A percentile compares a stretch with the other conserved stretches of the same genome.
phyloP scores from a whole-genome alignment of 2,113 vertebrate species.

The Chunga burmeisteri region DNA sequence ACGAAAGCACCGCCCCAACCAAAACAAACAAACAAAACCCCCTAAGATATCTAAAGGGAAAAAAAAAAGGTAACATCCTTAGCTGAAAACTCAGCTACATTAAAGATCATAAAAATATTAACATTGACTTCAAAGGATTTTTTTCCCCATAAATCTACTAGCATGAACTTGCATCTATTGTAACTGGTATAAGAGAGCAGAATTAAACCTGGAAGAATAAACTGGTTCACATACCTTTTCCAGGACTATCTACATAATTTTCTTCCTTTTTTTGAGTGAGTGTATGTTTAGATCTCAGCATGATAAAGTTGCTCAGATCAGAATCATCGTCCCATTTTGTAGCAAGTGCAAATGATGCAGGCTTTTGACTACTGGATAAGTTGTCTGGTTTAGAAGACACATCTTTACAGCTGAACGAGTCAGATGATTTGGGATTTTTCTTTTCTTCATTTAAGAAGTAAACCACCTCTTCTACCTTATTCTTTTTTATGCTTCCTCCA shows the following conservation, averaged over 20 bases:
- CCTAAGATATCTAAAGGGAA: not conserved
- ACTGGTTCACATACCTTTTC: constrained; percentile 54
- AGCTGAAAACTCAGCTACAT: not conserved
- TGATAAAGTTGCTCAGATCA: constrained; percentile 76
- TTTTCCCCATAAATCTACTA: not conserved
- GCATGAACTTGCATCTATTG: not conserved
- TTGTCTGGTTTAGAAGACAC: not conserved
- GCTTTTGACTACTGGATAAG: not conserved
- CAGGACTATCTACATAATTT: not conserved
- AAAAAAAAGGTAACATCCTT: not conserved
- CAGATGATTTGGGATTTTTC: not conserved
- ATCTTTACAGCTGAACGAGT: not conserved
- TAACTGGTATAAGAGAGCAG: not conserved
- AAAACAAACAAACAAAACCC: not conserved
- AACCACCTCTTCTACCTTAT: constrained; percentile 10
- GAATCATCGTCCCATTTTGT: constrained; percentile 52
- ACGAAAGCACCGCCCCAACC: accelerated
- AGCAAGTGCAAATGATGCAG: not conserved
- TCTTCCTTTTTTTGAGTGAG: not conserved
- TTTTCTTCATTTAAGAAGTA: not conserved
- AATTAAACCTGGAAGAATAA: not conserved
- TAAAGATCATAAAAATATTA: not conserved
- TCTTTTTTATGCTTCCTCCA: constrained; percentile 3
- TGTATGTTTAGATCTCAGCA: constrained; percentile 68
- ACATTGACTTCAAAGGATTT: not conserved